Evolutionary conservation across 2,888 invertebrate species (phyloP), one percentile per base, ranked within the genome.

Genomic region (Synergus itoensis): DNA sequence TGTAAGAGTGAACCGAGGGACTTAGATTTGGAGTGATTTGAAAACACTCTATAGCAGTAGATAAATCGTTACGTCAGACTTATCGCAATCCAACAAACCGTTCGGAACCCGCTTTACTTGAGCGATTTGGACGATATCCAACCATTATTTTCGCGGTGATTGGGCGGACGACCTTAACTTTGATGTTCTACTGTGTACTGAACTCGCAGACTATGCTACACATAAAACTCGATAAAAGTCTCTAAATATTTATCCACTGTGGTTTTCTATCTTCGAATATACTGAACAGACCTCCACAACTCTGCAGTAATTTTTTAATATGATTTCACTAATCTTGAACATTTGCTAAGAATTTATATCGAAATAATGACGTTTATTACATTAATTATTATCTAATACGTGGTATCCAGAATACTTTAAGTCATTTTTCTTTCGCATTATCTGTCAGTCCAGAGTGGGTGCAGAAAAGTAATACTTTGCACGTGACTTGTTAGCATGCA

Each of bases 41-140:
- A 21, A 21, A 21, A 21, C n/a, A 21, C 18, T 60, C 12, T 4
- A 12, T 60, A 14, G 1, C 60, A 60, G 11, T 4, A 21, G 4
- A 60, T 65, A n/a, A 40, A 40, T 65, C n/a, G 41, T 65, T 41
- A 73, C 73, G 53, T 73, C 28, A 73, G 3, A 69, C 43, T 73
- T 53, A 73, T 53, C 7, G 36, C 53, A 73, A 53, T 53, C 69
- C 9, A 73, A 53, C 11, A 73, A 73, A 73, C 14, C 43, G 8
- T 45, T 45, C 14, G n/a, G 12, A 65, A 9, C 43, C 9, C 43
- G 43, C 41, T 41, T 62, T 11, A 62, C 60, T 62, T 9, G 18
- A 21, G 60, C 60, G 41, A 53, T 73, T 73, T 53, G 73, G 73
- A 53, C 45, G 36, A 3, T 28, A 36, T 48, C 73, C 73, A 48